phyloP scores from a whole-genome alignment of 2,113 vertebrate genomes.

The Perca fluviatilis region DNA sequence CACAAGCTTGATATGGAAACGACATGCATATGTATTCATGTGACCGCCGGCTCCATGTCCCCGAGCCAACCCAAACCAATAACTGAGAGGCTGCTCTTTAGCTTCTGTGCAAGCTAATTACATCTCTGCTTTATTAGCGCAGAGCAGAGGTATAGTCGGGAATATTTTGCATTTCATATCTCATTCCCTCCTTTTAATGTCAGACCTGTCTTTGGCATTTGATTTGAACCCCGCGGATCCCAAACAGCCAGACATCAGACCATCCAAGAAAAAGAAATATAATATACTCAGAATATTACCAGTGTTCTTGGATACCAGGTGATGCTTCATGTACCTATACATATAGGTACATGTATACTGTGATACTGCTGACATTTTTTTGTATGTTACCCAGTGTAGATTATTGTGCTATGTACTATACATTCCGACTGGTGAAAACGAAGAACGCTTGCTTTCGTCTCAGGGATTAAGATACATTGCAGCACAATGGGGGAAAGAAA shows the following conservation, averaged over 20 bases:
- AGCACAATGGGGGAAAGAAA: background rate
- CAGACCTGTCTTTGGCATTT: constrained; percentile 70
- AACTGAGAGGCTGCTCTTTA: constrained; percentile 73
- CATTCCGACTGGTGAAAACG: background rate
- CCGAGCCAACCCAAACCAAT: constrained; percentile 72
- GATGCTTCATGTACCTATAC: constrained; percentile 1
- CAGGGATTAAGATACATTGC: background rate
- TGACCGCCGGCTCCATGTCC: constrained; percentile 70
- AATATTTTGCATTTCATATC: constrained; percentile 78
- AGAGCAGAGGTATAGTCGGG: constrained; percentile 60
- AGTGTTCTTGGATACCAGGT: constrained; percentile 10
- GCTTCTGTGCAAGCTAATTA: constrained; percentile 76
- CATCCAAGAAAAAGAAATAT: constrained; percentile 35
- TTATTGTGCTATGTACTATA: background rate
- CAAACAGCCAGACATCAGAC: constrained; percentile 51
- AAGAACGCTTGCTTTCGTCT: background rate
- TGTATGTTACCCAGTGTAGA: background rate
- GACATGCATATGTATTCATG: constrained; percentile 81
- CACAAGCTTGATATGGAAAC: constrained; percentile 79
- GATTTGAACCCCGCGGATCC: constrained; percentile 50
- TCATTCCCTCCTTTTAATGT: constrained; percentile 78
- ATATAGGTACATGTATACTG: too few species aligned
- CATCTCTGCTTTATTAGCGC: constrained; percentile 77
- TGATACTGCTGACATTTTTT: background rate
- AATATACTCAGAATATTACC: constrained; percentile 24